phyloP scores from a whole-genome alignment of 2,797 vertebrate genomes.

The Xenops minutus region DNA sequence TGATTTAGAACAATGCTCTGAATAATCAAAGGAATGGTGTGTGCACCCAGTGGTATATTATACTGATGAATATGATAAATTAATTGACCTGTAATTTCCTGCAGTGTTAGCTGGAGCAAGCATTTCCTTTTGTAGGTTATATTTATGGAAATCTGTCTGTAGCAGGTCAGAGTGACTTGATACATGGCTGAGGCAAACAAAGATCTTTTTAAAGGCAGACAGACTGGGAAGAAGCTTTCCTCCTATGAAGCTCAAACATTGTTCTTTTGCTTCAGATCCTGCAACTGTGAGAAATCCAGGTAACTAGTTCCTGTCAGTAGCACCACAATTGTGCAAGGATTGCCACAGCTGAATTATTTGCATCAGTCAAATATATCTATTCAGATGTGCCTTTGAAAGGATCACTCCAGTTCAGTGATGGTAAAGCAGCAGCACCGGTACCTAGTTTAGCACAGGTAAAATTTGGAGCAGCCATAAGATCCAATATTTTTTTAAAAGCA shows the following conservation, averaged over 20 bases:
- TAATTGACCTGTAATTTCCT: constrained; percentile 13
- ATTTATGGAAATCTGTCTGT: constrained; percentile 22
- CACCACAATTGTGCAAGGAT: not conserved
- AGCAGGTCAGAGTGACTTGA: constrained; percentile 47
- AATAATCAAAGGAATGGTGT: constrained; percentile 16
- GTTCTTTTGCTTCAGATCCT: not conserved
- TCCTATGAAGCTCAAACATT: not conserved
- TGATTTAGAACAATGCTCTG: constrained; percentile 12
- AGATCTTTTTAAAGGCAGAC: not conserved
- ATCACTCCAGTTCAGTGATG: not conserved
- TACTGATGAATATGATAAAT: constrained; percentile 12
- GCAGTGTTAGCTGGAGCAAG: not conserved
- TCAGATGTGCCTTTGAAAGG: not conserved
- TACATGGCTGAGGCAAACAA: not conserved
- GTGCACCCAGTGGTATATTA: not conserved
- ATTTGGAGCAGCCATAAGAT: not conserved
- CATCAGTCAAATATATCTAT: not conserved
- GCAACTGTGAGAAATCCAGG: not conserved
- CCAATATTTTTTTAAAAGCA: not conserved
- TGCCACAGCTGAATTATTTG: not conserved
- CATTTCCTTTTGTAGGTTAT: constrained; percentile 40
- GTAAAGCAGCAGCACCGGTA: not conserved
- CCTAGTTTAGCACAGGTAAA: not conserved
- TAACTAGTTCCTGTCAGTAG: not conserved
- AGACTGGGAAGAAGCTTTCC: not conserved